Evolutionary conservation across 2,113 vertebrate species (phyloP).

Genomic region (Oncorhynchus kisutch): DNA sequence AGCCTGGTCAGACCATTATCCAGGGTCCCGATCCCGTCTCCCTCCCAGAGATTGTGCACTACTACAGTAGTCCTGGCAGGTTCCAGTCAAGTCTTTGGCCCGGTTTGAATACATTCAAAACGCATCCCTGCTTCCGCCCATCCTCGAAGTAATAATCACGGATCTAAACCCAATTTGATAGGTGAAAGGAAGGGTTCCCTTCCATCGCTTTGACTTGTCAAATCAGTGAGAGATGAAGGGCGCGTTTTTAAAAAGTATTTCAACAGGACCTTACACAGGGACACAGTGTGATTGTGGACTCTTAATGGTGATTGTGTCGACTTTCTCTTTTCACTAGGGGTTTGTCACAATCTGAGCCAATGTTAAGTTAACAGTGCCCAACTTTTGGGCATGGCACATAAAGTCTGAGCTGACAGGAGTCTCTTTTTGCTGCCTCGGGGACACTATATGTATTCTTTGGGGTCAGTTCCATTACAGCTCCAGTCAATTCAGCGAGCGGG

Average conservation of each 20-base stretch:
- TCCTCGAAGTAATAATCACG: no score
- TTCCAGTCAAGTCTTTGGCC: slow-evolving; percentile 19
- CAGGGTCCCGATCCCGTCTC: neutral
- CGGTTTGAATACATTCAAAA: no score
- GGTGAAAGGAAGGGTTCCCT: no score
- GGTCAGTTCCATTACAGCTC: neutral
- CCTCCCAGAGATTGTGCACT: slow-evolving; percentile 45
- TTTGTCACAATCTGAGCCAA: neutral
- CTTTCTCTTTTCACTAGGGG: no score
- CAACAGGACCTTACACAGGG: slow-evolving; percentile 30
- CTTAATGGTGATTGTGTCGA: slow-evolving; percentile 7
- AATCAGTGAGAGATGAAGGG: no score
- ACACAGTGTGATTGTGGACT: neutral
- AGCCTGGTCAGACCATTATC: neutral
- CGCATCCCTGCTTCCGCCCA: no score
- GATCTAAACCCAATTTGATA: no score
- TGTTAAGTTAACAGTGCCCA: neutral
- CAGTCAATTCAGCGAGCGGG: neutral
- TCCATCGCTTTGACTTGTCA: no score
- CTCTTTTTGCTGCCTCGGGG: neutral
- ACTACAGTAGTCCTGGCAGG: slow-evolving; percentile 48
- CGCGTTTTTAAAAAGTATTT: no score
- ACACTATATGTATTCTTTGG: neutral
- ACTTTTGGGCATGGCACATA: neutral
- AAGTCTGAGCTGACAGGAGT: neutral